These are phyloP conservation scores for Helicoverpa assulta DNA, from an alignment of 2,888 invertebrate species.

Conservation along the genomic window DNA sequence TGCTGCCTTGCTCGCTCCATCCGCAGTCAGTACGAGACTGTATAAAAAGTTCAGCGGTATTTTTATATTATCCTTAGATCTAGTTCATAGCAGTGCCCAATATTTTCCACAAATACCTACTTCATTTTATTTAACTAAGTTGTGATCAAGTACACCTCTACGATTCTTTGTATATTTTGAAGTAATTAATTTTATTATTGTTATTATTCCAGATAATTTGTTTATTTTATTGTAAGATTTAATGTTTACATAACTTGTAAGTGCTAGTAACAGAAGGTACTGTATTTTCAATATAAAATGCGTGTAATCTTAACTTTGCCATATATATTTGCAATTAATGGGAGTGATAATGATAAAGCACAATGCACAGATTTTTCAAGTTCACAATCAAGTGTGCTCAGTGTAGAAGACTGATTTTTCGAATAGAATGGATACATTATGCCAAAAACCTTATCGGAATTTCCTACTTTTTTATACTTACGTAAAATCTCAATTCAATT, in stretches of 20 bases:
- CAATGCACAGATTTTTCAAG: slow-evolving; percentile 68
- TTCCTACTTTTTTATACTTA: slow-evolving; percentile 67
- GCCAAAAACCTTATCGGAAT: slow-evolving; percentile 72
- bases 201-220: slow-evolving; percentile 63
- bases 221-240: slow-evolving; percentile 62
- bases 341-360: slow-evolving; percentile 59
- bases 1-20: slow-evolving; percentile 98
- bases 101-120: slow-evolving; percentile 44
- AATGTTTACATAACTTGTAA: slow-evolving; percentile 58
- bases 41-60: slow-evolving; percentile 83
- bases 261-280: slow-evolving; percentile 50
- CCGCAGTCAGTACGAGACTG: slow-evolving; percentile 97
- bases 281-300: slow-evolving; percentile 29
- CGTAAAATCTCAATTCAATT: slow-evolving; percentile 58
- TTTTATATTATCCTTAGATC: slow-evolving; percentile 30
- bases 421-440: slow-evolving; percentile 66
- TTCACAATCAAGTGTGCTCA: slow-evolving; percentile 79
- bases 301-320: slow-evolving; percentile 46
- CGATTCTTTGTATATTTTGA: slow-evolving; percentile 70
- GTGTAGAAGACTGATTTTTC: slow-evolving; percentile 88
- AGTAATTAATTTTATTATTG: slow-evolving; percentile 70
- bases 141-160: slow-evolving; percentile 70
- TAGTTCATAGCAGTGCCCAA: slow-evolving; percentile 45
- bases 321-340: slow-evolving; percentile 51
- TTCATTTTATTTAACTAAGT: slow-evolving; percentile 44